Percentiles rank a stretch among this genome's conserved stretches.
These are phyloP conservation scores for Lamellibrachia luymesi DNA, from an alignment of 1,140 invertebrate species.

Conservation along the genomic window DNA sequence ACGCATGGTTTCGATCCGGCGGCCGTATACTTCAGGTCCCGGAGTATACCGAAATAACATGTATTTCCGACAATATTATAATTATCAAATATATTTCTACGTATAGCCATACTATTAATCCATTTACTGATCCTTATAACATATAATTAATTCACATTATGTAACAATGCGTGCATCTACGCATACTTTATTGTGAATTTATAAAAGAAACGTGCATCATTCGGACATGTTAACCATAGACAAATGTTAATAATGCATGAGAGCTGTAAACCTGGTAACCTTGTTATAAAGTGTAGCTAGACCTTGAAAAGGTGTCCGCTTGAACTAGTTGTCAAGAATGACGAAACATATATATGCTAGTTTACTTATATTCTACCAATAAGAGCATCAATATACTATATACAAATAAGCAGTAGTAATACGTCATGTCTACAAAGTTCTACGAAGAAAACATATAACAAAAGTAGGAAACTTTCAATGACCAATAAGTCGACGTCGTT, in stretches of 20 bases:
- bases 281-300: not conserved
- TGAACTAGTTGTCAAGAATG: not conserved
- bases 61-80: no score
- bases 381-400: not conserved
- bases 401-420: not conserved
- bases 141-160: not conserved
- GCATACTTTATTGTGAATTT: not conserved
- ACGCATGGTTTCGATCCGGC: no score
- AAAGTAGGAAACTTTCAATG: not conserved
- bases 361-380: not conserved
- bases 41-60: no score
- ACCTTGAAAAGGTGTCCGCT: not conserved
- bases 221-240: not conserved
- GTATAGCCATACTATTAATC: not conserved
- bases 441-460: not conserved
- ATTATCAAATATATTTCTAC: not conserved
- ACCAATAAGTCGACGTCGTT: not conserved
- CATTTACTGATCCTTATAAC: not conserved
- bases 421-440: not conserved
- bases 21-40: no score
- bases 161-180: not conserved
- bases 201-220: not conserved
- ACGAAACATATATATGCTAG: not conserved
- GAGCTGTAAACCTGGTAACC: not conserved
- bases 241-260: not conserved